Conservation (phyloP, 1,140 invertebrate species). For the Drosophila bocki region DNA sequence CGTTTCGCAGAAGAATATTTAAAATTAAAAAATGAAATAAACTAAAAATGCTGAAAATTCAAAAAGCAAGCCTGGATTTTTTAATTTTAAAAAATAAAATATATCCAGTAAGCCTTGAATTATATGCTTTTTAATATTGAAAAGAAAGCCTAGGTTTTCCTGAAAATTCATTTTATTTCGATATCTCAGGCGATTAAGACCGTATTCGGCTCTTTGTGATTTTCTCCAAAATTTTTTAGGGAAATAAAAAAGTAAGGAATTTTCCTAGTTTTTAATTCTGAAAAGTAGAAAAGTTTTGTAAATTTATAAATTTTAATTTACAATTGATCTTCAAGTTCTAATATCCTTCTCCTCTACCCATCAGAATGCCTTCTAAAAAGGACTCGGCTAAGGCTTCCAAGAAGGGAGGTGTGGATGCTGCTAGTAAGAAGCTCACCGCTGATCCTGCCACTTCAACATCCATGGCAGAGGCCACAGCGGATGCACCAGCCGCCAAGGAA, state of each 20-base stretch:
- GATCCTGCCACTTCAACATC: constrained; percentile 1
- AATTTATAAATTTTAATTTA: too few species aligned
- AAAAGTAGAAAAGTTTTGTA: too few species aligned
- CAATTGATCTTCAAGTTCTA: too few species aligned
- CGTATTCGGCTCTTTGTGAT: neutral
- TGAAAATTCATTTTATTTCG: constrained; percentile 7
- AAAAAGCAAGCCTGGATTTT: neutral
- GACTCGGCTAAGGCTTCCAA: constrained; percentile 25
- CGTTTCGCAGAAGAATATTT: constrained; percentile 9
- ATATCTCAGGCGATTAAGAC: constrained; percentile 5
- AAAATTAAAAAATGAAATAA: neutral
- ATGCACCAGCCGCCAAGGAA: constrained; percentile 5
- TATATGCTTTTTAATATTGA: neutral
- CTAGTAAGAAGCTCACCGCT: neutral
- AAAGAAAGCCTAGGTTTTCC: neutral
- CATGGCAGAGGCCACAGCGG: neutral
- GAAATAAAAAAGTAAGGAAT: neutral
- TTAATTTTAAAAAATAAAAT: neutral
- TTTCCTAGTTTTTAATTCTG: neutral
- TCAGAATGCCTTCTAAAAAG: constrained; percentile 40
- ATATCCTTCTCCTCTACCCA: too few species aligned
- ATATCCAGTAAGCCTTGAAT: constrained; percentile 19
- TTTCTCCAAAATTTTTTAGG: constrained; percentile 27
- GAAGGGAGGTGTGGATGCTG: constrained; percentile 5
- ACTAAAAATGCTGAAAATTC: too few species aligned